A percentile compares a stretch with the other conserved stretches of the same genome.
Evolutionary conservation across 30 jellyfish, hydroid and myxozoan genomes (phyloP).

Genomic region (Aurelia aurita): DNA sequence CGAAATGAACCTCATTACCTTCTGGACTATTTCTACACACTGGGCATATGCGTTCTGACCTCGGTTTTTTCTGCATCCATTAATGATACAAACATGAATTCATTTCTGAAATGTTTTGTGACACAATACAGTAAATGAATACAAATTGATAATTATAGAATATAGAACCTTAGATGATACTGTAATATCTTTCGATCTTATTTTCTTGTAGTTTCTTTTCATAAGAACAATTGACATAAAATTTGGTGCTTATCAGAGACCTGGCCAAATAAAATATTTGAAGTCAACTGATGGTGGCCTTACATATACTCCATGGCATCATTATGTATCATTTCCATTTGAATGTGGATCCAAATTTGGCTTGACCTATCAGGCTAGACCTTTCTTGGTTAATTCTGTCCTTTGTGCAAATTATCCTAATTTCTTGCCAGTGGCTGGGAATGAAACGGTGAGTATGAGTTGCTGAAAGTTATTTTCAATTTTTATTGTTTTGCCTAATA

Average conservation of each 20-base stretch:
- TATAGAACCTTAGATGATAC: background rate
- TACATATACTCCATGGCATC: conserved; percentile 84
- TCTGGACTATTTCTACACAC: no score
- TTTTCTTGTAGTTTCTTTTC: conserved; percentile 41
- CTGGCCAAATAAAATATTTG: conserved; percentile 74
- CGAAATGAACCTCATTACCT: no score
- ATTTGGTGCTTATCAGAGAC: conserved; percentile 83
- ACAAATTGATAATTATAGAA: no score
- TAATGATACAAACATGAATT: no score
- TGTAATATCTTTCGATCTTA: background rate
- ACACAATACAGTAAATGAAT: no score
- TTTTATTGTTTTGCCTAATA: no score
- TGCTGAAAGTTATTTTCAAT: no score
- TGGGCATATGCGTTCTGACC: no score
- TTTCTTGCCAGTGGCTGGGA: conserved; percentile 50
- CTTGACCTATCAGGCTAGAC: conserved; percentile 34
- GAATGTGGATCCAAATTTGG: conserved; percentile 75
- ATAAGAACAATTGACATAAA: conserved; percentile 41
- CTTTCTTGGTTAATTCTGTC: conserved; percentile 63
- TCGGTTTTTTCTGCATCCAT: no score
- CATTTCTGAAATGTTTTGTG: no score
- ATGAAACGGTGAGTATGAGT: conserved; percentile 37
- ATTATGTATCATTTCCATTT: conserved; percentile 56
- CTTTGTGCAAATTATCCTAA: conserved; percentile 56
- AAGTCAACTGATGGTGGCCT: conserved; percentile 78